phyloP scores from a whole-genome alignment of 2,113 vertebrate genomes.

The Xiphophorus maculatus region DNA sequence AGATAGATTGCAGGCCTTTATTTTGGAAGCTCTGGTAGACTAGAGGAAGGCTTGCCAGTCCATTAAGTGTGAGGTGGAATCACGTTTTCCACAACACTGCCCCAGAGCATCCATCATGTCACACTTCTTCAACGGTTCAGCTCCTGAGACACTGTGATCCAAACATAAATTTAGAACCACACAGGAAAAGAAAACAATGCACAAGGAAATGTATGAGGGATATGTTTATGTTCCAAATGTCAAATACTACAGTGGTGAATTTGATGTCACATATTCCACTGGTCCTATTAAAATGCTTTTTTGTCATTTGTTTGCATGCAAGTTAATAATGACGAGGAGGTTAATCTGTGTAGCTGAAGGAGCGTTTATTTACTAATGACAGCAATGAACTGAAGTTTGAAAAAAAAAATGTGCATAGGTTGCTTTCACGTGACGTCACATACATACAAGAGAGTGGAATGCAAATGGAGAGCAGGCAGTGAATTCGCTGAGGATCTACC shows the following conservation, averaged over 20 bases:
- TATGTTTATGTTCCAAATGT: neutral
- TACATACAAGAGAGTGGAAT: no score
- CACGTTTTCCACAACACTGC: constrained; percentile 62
- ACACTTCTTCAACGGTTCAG: constrained; percentile 46
- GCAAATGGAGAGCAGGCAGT: no score
- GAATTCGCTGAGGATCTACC: no score
- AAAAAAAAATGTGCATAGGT: no score
- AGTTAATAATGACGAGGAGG: neutral
- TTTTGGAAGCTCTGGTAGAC: constrained; percentile 48
- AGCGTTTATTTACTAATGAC: neutral
- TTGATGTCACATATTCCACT: neutral
- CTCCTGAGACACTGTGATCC: constrained; percentile 36
- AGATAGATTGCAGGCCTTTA: constrained; percentile 47
- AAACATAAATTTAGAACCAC: constrained; percentile 24
- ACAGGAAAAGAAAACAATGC: constrained; percentile 19
- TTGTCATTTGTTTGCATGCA: neutral
- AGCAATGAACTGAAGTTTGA: no score
- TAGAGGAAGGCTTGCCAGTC: constrained; percentile 44
- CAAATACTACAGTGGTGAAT: neutral
- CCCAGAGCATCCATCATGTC: constrained; percentile 62
- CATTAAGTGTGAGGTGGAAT: constrained; percentile 69
- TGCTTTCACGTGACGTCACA: no score
- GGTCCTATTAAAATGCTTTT: neutral
- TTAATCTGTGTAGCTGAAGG: neutral
- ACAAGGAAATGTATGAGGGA: neutral